Base-by-base conservation (phyloP, 2,797 vertebrate species). In the Uromys caudimaculatus region DNA sequence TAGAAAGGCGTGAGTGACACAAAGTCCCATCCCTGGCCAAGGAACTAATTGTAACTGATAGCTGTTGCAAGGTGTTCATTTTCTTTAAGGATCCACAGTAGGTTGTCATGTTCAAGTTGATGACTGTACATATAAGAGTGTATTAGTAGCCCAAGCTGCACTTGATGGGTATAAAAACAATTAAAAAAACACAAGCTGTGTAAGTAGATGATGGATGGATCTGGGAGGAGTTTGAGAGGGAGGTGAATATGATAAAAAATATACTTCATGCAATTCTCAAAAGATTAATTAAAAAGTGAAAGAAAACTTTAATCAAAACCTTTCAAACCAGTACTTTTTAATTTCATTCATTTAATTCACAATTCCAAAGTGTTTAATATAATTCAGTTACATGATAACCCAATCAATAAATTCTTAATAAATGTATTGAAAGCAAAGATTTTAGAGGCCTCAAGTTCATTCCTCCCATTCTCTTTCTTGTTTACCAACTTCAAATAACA, bases 261-360 rank as follows among this genome's bases (percentile, higher is more conserved):
- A 52, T 52, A 69, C 35, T 24, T 38, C 27, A 69, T 27, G 32
- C n/a, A 52, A n/a, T 69, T 52, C 62, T 69, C 47, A 86, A 52
- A 86, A 21, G 35, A 14, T 35, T 69, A 69, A 86, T 38, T n/a
- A n/a, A 69, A 16, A 23, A 29, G 13, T 69, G 7, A 86, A 67
- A 54, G 64, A 47, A 86, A 96, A 52, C 0, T 91, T 87, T 95
- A 76, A 6, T 78, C 56, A 58, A 56, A 44, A 44, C 44, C 44
- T 44, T 97, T 93, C 76, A 96, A 94, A 29, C 12, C 85, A 58
- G 78, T 21, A 64, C 93, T 38, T 71, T 71, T 71, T 21, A 38
- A 71, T 71, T 71, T 71, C n/a, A 38, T 71, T 71, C 35, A 38
- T 71, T 71, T 71, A 71, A 38, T 38, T 71, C 19, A 38, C 17